Evolutionary conservation across 2,797 vertebrate genomes (phyloP), one percentile per base, ranked within the genome.

Genomic region (Clarias laeviceps): DNA sequence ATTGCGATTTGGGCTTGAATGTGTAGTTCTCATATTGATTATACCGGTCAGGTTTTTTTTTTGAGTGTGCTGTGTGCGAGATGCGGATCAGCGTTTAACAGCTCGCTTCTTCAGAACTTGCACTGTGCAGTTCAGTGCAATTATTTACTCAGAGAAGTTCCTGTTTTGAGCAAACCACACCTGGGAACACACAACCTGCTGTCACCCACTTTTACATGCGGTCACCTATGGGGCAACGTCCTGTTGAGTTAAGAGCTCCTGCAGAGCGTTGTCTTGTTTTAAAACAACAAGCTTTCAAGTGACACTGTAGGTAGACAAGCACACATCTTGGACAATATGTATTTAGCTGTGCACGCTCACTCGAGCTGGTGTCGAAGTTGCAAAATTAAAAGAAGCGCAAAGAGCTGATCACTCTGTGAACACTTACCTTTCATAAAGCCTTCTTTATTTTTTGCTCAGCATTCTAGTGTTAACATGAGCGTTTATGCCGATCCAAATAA

Each of bases 161-260:
- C 82, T 88, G 88, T 89, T 87, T 90, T 87, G 59, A 69, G 56
- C 78, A 90, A 89, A 91, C 89, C 87, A 91, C 91, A 94, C 93
- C 93, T 93, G 92, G 81, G 88, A 87, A 88, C 87, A 86, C 87
- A 69, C 50, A 84, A 90, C 88, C 88, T 88, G 86, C 72, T 84
- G 64, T 85, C 80, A 78, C 65, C 81, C 24, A 29, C 29, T 91
- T 88, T 81, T 82, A 87, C 88, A 87, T 90, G 65, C 62, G 84
- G 37, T 65, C 54, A 65, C 69, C 62, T 34, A 64, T 91, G 87
- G 65, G 85, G 88, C 84, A 86, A 87, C 61, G 86, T 91, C 90
- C 90, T 88, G 88, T 76, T 87, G 82, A 88, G 80, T 77, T 87
- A 74, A 85, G 69, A 79, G 82, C 84, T 85, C 77, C 61, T 83